phyloP scores from a whole-genome alignment of 1,140 invertebrate species.

The Plectrocnemia conspersa region DNA sequence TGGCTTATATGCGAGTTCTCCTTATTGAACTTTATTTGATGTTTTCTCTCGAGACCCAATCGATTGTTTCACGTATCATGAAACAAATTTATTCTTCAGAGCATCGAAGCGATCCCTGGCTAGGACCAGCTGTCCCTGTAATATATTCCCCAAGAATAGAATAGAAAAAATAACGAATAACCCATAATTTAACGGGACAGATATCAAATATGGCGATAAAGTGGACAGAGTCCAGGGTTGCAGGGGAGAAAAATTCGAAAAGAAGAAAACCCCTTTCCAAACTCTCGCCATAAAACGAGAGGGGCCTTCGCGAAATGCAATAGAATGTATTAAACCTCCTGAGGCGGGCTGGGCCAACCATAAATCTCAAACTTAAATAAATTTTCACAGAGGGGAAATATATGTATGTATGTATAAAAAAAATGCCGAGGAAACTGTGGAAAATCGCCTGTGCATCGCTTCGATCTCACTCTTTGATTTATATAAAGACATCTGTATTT shows the following conservation, averaged over 20 bases:
- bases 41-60: no score
- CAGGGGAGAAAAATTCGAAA: not conserved
- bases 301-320: slow-evolving; percentile 14
- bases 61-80: no score
- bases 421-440: slow-evolving; percentile 7
- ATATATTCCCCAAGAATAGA: no score
- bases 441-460: no score
- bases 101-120: no score
- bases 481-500: no score
- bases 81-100: no score
- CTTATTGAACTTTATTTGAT: no score
- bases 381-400: slow-evolving; percentile 30
- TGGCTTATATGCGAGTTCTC: no score
- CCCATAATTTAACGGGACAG: slow-evolving; percentile 23
- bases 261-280: slow-evolving; percentile 13
- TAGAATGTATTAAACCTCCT: slow-evolving; percentile 25
- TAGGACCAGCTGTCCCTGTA: no score
- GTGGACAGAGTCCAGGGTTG: slow-evolving; percentile 11
- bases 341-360: slow-evolving; percentile 13
- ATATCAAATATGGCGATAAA: slow-evolving; percentile 24
- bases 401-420: no score
- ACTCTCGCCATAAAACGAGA: slow-evolving; percentile 2
- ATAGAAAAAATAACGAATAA: slow-evolving; percentile 8
- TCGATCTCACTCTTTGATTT: no score
- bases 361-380: slow-evolving; percentile 33